Conservation (phyloP, 2,113 vertebrate genomes). For the Calyptommatus sinebrachiatus region DNA sequence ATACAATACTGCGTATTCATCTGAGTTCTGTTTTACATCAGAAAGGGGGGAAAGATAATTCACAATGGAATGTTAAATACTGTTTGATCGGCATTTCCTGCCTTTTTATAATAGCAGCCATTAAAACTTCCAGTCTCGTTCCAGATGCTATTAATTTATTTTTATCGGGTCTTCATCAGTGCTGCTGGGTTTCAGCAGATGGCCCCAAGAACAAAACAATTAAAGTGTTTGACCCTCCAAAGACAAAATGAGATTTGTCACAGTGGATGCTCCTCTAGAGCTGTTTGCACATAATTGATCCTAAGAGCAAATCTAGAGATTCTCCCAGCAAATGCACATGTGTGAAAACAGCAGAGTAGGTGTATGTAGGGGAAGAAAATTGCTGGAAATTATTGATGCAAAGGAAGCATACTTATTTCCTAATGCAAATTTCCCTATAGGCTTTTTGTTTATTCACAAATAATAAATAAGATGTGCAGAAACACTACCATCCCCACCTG, state of each 20-base stretch:
- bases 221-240: background rate
- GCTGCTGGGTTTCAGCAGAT: background rate
- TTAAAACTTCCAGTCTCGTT: background rate
- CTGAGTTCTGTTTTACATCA: background rate
- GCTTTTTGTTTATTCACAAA: background rate
- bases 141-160: background rate
- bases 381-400: background rate
- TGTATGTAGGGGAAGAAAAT: background rate
- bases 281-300: background rate
- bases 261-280: background rate
- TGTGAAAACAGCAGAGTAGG: background rate
- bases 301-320: background rate
- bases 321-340: background rate
- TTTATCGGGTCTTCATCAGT: background rate
- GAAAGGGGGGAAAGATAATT: background rate
- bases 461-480: background rate
- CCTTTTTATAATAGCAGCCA: background rate
- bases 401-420: background rate
- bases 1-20: background rate
- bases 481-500: background rate
- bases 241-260: background rate
- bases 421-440: background rate
- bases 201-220: slow-evolving; percentile 14
- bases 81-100: background rate
- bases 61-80: background rate